Conservation (phyloP, 2,113 vertebrate genomes). For the Gambusia holbrooki region DNA sequence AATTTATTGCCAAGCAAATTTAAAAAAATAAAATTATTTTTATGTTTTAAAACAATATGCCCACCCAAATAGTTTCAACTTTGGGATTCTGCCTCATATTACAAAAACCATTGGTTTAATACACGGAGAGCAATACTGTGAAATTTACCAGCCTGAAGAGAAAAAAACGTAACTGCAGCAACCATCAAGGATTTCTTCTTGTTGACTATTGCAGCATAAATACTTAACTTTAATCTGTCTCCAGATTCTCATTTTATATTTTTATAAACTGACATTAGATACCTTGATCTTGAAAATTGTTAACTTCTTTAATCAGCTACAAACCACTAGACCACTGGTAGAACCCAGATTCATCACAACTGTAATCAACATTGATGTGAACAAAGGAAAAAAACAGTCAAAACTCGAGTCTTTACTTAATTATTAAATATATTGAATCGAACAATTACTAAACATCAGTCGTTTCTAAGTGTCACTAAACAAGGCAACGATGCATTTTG, state of each 20-base stretch:
- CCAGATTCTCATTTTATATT: background rate
- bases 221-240: background rate
- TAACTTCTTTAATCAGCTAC: no score
- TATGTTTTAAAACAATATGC: no score
- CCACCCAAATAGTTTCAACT: no score
- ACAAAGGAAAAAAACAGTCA: background rate
- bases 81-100: no score
- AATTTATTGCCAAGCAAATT: no score
- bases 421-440: background rate
- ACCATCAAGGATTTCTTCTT: no score
- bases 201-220: no score
- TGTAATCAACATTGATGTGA: background rate
- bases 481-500: conserved; percentile 44
- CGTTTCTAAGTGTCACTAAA: conserved; percentile 14
- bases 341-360: background rate
- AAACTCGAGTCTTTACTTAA: background rate
- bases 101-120: background rate
- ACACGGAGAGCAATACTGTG: background rate
- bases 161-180: no score
- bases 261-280: no score
- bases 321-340: no score
- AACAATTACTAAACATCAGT: background rate
- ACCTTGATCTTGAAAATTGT: no score
- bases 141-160: background rate
- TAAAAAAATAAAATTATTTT: no score